phyloP scores from a whole-genome alignment of 2,113 vertebrate species.

The Puntigrus tetrazona region DNA sequence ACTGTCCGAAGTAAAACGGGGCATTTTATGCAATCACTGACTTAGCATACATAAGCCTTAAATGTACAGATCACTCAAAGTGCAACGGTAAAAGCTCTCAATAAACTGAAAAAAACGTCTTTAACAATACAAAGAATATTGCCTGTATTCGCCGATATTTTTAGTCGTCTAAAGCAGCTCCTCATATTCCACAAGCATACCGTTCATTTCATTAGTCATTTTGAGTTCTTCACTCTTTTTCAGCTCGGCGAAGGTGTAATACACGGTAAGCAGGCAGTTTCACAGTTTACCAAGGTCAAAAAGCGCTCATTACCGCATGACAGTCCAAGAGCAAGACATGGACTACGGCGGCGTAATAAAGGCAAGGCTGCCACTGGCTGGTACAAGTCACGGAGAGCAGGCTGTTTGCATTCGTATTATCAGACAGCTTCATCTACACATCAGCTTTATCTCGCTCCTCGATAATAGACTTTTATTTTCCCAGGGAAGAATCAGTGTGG shows the following conservation, averaged over 20 bases:
- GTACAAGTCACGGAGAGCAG: background rate
- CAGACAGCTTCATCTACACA: constrained; percentile 24
- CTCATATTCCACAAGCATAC: background rate
- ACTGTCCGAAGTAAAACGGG: background rate
- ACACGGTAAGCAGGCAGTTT: background rate
- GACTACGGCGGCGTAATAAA: background rate
- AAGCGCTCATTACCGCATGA: background rate
- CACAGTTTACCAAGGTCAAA: constrained; percentile 18
- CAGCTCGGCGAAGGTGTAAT: background rate
- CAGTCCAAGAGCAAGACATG: constrained; percentile 2
- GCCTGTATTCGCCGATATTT: background rate
- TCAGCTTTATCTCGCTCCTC: constrained; percentile 6
- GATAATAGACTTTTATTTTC: constrained; percentile 7
- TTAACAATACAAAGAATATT: background rate
- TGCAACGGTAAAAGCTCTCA: background rate
- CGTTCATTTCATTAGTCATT: background rate
- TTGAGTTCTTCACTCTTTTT: background rate
- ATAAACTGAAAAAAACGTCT: background rate
- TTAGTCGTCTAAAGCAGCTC: background rate
- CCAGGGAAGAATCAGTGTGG: background rate
- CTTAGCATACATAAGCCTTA: background rate
- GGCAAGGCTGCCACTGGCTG: constrained; percentile 2
- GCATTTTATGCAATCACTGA: background rate
- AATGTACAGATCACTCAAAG: background rate
- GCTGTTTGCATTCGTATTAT: constrained; percentile 26